Conservation (phyloP, 2,888 invertebrate species). For the Rotaria magnacalcarata region DNA sequence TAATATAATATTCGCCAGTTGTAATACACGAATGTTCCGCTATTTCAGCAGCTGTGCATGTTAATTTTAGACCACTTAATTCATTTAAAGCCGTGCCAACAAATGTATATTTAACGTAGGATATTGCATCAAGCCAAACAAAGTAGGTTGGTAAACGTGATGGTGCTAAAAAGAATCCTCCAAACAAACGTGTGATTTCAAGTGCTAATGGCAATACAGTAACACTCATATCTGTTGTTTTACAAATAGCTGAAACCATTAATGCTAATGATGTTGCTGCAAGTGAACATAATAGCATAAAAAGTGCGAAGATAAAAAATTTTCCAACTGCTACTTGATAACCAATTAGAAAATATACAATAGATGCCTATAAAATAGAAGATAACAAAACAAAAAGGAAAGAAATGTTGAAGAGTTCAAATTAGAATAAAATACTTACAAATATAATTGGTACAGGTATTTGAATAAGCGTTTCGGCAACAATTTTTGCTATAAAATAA, state of each 20-base stretch:
- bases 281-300: constrained; percentile 4
- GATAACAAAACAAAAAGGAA: no score
- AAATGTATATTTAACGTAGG: not conserved
- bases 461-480: not conserved
- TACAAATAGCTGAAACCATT: not conserved
- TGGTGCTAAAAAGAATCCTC: constrained; percentile 18
- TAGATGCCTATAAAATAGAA: not conserved
- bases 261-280: not conserved
- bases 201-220: constrained; percentile 1
- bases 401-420: not conserved
- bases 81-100: not conserved
- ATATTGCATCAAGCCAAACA: not conserved
- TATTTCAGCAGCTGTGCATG: not conserved
- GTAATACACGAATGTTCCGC: not conserved
- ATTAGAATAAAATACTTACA: not conserved
- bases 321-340: not conserved
- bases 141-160: not conserved
- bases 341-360: constrained; percentile 19
- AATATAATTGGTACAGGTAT: not conserved
- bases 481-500: constrained; percentile 15
- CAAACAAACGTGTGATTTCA: not conserved
- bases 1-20: not conserved
- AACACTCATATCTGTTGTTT: constrained; percentile 34
- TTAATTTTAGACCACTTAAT: not conserved
- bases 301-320: not conserved